Conservation (phyloP, 2,797 vertebrate genomes). For the Rachycentron canadum region DNA sequence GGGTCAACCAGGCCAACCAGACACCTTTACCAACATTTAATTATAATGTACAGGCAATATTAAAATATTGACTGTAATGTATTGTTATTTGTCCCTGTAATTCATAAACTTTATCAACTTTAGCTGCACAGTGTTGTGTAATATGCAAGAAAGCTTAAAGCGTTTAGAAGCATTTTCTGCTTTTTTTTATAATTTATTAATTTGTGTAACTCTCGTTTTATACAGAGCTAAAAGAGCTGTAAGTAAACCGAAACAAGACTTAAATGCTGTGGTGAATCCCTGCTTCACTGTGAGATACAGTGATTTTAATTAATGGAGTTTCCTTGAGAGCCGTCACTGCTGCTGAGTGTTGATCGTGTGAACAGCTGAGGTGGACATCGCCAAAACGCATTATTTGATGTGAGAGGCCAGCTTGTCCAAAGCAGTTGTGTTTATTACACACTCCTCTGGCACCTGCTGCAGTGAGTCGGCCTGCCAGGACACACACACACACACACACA, state of each 20-base stretch:
- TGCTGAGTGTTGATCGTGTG: constrained; percentile 59
- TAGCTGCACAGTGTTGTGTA: background rate
- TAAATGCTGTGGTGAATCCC: background rate
- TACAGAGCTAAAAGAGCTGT: background rate
- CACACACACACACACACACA: constrained; percentile 41
- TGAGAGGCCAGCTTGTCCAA: constrained; percentile 85
- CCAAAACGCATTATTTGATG: constrained; percentile 84
- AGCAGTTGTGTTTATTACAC: constrained; percentile 85
- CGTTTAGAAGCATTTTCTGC: background rate
- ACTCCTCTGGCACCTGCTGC: constrained; percentile 85
- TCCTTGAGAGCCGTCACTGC: constrained; percentile 52
- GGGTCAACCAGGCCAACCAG: background rate
- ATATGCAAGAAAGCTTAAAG: background rate
- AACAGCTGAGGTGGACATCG: constrained; percentile 75
- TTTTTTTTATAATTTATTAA: background rate
- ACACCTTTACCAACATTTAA: background rate
- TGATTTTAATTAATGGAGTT: constrained; percentile 55
- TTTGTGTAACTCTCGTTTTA: background rate
- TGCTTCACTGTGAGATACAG: constrained; percentile 9
- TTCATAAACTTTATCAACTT: background rate
- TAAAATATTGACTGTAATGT: background rate
- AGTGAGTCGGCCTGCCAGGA: constrained; percentile 77
- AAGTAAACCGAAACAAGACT: background rate
- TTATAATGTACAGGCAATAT: background rate
- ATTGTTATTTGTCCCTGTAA: background rate